Conservation (phyloP, 2,888 invertebrate species). For the Monopis laevigella region DNA sequence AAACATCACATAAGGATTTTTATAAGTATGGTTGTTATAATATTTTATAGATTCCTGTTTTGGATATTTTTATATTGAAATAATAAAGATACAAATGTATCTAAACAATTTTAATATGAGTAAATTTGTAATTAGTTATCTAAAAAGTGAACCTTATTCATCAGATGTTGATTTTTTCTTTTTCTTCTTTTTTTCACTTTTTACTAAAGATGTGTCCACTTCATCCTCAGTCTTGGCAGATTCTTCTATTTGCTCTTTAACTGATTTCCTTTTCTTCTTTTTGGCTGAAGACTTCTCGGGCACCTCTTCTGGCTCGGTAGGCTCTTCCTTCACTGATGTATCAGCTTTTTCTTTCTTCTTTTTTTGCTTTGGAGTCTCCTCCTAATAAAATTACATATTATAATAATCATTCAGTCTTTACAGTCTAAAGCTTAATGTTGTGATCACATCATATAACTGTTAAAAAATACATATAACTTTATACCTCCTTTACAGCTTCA, state of each 20-base stretch:
- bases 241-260: conserved; percentile 33
- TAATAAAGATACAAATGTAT: no score
- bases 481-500: conserved; percentile 24
- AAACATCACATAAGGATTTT: no score
- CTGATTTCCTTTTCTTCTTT: conserved; percentile 64
- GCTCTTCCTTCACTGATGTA: conserved; percentile 21
- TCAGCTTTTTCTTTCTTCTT: conserved; percentile 21
- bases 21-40: no score
- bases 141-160: no score
- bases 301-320: conserved; percentile 23
- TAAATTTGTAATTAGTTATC: no score
- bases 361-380: conserved; percentile 21
- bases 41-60: no score
- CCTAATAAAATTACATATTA: conserved; percentile 8
- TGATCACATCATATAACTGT: no score
- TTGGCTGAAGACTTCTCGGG: conserved; percentile 43
- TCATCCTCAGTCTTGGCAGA: conserved; percentile 21
- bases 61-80: no score
- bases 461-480: no score
- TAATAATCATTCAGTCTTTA: no score
- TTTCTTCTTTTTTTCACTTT: conserved; percentile 51
- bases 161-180: conserved; percentile 44
- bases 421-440: no score
- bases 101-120: no score
- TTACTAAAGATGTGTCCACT: conserved; percentile 25